Base-by-base conservation (phyloP, 1,140 invertebrate genomes). In the Diabrotica undecimpunctata region DNA sequence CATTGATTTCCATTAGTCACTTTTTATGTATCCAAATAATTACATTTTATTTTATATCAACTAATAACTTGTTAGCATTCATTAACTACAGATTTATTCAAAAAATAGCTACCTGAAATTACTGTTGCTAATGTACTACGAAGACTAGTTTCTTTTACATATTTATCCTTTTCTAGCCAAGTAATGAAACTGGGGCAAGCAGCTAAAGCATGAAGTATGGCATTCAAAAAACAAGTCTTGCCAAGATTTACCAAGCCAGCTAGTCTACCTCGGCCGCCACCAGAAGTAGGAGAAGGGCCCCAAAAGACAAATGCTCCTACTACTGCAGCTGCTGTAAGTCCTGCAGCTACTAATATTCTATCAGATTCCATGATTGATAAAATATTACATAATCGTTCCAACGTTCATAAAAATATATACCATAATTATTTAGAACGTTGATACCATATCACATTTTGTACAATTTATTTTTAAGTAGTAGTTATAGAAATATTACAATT, bases 221-320 rank as follows among this genome's bases (percentile, higher is more conserved):
- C 91, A 81, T 95, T 95, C 7, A 95, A 79, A 78, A 94, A 95
- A 76, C 93, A 95, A 9, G 93, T 93, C 65, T 90, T 87, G 46
- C 92, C 93, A 64, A 94, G 84, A 82, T 95, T 95, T 65, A 88
- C 87, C 6, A 95, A 83, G 11, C 92, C 93, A 62, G 89, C 83
- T 57, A 93, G 84, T 74, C 89, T 85, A 36, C 90, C 90, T 77
- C 85, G 68, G 79, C 62, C 84, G 77, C 77, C 85, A 80, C 57
- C 85, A 74, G 67, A 83, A 75, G 65, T 82, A 66, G 85, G 84
- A 9, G 85, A 83, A 13, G 90, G 90, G 52, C 90, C 90, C 89
- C 90, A 92, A 65, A 92, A 82, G 7, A 92, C 88, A 74, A 91
- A 91, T 4, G 88, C 87, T 46, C 89, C 89, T 2, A 92, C 85